Evolutionary conservation across 2,113 vertebrate genomes (phyloP), one percentile per base, ranked within the genome.

Genomic region (Nicator chloris): DNA sequence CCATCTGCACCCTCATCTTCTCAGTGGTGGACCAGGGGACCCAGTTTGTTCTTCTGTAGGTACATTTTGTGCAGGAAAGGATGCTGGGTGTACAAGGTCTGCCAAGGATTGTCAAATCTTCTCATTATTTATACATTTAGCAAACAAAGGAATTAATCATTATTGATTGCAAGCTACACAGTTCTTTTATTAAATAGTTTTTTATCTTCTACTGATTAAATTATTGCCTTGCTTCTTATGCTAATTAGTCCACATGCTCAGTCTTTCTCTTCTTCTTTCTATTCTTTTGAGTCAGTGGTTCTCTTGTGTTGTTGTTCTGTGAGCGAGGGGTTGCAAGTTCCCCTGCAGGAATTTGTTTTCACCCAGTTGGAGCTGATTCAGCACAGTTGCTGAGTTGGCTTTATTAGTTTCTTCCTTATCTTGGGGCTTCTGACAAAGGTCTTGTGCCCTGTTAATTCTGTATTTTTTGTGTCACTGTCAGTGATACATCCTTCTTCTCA

Each of bases 1-100:
- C 40, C 30, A 21, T 30, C 20, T 54, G 54, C 56, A 47, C 16
- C 22, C 33, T 60, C 22, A 60, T 2, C 33, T 69, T 33, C 45
- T 39, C 23, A 15, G 23, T 39, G 45, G 45, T 69, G 33, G 47
- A 51, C 18, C 3, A 1, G 19, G 18, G 4, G 7, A 53, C 54
- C 5, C 0, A 0, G 5, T 28, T 69, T 44, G n/a, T 23, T 53
- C 45, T 39, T 61, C 39, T 45, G 4, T 37, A 39, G 27, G 15
- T 28, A 21, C 1, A 1, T 60, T 44, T 28, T 33, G 23, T 15
- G 10, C 21, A 45, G 23, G 28, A 27, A 28, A 37, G 9, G 12
- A 28, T 45, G 15, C 24, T 61, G n/a, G 10, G 5, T 45, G 10
- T 19, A 9, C 28, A 45, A 28, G 19, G 15, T n/a, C 39, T 69